phyloP scores from a whole-genome alignment of 2,113 vertebrate genomes.

The Scopus umbretta region DNA sequence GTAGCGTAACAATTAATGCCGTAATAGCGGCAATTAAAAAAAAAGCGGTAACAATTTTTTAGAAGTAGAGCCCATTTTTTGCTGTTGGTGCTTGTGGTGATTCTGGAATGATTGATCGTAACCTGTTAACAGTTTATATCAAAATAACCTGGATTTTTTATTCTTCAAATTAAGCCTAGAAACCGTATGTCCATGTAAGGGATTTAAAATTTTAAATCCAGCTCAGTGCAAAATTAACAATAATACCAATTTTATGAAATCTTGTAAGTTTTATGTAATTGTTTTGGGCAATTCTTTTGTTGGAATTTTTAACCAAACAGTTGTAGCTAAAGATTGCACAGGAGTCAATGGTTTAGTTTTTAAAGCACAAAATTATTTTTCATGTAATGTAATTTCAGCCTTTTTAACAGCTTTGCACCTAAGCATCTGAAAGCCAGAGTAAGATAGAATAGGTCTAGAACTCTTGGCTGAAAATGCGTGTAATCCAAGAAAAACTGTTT shows the following conservation, averaged over 20 bases:
- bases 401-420: background rate
- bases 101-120: background rate
- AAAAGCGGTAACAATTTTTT: no score
- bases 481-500: background rate
- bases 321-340: background rate
- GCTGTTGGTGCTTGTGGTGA: background rate
- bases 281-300: background rate
- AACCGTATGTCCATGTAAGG: accelerated
- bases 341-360: background rate
- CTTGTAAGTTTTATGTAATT: background rate
- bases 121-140: background rate
- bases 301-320: background rate
- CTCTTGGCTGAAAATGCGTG: background rate
- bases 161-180: background rate
- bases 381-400: background rate
- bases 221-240: background rate
- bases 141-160: background rate
- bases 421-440: background rate
- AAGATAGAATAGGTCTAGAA: background rate
- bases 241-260: background rate
- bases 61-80: background rate
- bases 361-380: background rate
- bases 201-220: background rate
- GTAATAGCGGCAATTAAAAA: no score
- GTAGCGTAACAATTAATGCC: background rate